Conservation (phyloP, 2,113 vertebrate genomes). For the Heliornis fulica region DNA sequence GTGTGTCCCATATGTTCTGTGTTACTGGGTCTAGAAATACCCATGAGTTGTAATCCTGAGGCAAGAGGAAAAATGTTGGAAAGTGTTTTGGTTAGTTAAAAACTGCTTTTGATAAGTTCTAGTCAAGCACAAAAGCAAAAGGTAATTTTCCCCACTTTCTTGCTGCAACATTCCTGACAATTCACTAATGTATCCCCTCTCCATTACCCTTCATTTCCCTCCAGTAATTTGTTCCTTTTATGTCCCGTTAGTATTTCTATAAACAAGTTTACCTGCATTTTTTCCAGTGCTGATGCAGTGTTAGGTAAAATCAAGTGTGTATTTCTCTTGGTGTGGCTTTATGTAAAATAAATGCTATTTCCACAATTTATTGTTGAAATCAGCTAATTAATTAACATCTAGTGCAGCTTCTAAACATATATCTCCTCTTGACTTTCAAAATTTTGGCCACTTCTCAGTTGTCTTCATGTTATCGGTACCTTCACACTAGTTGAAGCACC, state of each 20-base stretch:
- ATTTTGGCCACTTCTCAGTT: not conserved
- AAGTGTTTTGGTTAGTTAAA: not conserved
- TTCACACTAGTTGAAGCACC: conserved; percentile 18
- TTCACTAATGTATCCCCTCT: not conserved
- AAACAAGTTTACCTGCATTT: not conserved
- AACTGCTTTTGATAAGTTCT: not conserved
- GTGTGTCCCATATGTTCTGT: not conserved
- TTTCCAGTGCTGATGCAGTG: not conserved
- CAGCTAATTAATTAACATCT: not conserved
- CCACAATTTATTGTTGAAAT: not conserved
- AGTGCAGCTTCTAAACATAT: not conserved
- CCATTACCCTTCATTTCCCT: not conserved
- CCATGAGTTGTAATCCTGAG: not conserved
- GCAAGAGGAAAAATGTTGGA: not conserved
- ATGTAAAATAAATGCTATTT: not conserved
- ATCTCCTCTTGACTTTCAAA: not conserved
- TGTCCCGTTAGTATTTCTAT: not conserved
- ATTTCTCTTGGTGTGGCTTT: not conserved
- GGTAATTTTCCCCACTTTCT: not conserved
- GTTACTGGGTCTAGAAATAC: not conserved
- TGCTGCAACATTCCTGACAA: not conserved
- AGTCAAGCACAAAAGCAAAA: not conserved
- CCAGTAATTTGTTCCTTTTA: not conserved
- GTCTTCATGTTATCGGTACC: not conserved
- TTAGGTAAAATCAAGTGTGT: not conserved